phyloP scores from a whole-genome alignment of 2,888 invertebrate genomes.

The Rhorus exstirpatorius region DNA sequence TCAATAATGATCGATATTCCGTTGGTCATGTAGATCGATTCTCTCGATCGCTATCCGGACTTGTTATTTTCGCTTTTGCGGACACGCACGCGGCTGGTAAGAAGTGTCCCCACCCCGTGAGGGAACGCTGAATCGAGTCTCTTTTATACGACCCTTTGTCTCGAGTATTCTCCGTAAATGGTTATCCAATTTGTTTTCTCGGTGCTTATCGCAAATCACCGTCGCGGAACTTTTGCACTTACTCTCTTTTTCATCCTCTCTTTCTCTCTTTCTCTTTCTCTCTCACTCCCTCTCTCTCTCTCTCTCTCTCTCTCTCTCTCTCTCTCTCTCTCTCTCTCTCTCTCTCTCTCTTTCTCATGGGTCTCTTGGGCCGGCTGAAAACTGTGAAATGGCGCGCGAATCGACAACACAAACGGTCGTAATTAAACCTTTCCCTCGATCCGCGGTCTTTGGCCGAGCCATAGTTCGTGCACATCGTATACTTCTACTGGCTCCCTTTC shows the following conservation, averaged over 20 bases:
- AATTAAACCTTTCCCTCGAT: slow-evolving; percentile 72
- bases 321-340: neutral
- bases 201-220: slow-evolving; percentile 76
- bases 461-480: slow-evolving; percentile 17
- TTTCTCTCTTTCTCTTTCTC: slow-evolving; percentile 16
- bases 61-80: slow-evolving; percentile 26
- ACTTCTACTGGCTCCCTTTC: neutral
- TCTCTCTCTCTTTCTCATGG: neutral
- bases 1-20: neutral
- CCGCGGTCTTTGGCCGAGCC: slow-evolving; percentile 48
- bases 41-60: slow-evolving; percentile 28
- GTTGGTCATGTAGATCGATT: slow-evolving; percentile 27
- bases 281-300: neutral
- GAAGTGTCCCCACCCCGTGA: slow-evolving; percentile 6
- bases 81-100: slow-evolving; percentile 11
- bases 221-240: slow-evolving; percentile 47
- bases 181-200: slow-evolving; percentile 81
- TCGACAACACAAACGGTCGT: slow-evolving; percentile 72
- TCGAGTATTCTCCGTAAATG: slow-evolving; percentile 74
- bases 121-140: slow-evolving; percentile 27
- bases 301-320: neutral
- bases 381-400: slow-evolving; percentile 36
- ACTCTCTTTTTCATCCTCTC: slow-evolving; percentile 13
- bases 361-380: slow-evolving; percentile 1
- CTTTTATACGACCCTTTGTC: slow-evolving; percentile 76